These are phyloP conservation scores for Cyprinodon brontotheroides DNA, from an alignment of 2,113 vertebrate genomes.

Conservation along the genomic window DNA sequence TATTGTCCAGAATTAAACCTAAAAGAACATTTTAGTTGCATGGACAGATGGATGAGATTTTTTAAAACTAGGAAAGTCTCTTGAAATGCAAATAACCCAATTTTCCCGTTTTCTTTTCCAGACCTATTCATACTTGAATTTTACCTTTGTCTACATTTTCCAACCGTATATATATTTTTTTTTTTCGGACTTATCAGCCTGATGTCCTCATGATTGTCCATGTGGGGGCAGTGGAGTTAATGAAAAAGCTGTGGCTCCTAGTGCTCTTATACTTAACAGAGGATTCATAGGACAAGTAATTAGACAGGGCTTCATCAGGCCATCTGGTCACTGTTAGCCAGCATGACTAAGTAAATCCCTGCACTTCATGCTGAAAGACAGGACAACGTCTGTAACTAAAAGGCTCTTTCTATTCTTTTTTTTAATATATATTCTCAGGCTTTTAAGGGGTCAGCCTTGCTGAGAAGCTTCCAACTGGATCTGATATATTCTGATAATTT, in stretches of 20 bases:
- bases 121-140: no score
- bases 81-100: no score
- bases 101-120: no score
- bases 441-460: neutral
- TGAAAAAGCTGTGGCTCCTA: neutral
- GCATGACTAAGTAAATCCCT: constrained; percentile 54
- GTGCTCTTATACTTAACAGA: constrained; percentile 27
- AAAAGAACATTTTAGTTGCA: no score
- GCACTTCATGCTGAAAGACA: constrained; percentile 25
- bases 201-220: constrained; percentile 5
- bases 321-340: constrained; percentile 51
- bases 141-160: no score
- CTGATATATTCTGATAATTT: neutral
- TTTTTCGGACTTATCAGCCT: constrained; percentile 8
- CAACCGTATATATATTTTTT: neutral
- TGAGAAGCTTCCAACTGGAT: neutral
- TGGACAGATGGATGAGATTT: no score
- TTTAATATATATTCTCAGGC: neutral
- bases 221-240: constrained; percentile 47
- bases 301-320: constrained; percentile 53
- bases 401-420: constrained; percentile 31
- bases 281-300: constrained; percentile 52
- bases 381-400: constrained; percentile 21
- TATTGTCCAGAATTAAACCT: no score
- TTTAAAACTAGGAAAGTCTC: no score